Evolutionary conservation across 2,113 vertebrate species (phyloP), one percentile per base, ranked within the genome.

Genomic region (Uria lomvia): DNA sequence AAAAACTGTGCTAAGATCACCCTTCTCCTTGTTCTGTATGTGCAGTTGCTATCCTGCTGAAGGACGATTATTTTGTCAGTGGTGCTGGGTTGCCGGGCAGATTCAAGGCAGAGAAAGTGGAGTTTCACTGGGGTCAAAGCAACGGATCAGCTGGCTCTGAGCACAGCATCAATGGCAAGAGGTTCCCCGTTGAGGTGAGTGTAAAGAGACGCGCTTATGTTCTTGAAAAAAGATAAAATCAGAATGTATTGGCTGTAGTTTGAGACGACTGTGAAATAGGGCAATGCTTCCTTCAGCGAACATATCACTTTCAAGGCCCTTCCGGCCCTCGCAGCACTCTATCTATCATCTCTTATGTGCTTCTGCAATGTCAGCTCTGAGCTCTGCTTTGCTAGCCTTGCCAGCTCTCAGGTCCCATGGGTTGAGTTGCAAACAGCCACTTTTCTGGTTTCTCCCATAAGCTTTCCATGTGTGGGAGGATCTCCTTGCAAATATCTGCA

Each of bases 61-160:
- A 99, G 97, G 99, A 99, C 21, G 99, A 99, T 95, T 99, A 99
- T 97, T 99, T 99, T 92, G 98, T 99, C 96, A 98, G 98, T 6
- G 99, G 99, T 26, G 99, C 99, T 0, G 99, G 99, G 40, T 96
- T 99, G 71, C 99, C 99, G 0, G 99, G 99, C 72, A 98, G 99
- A 95, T 99, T 99, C 98, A 99, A 99, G 96, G 99, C 99, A 2
- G 99, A 99, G 97, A 99, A 99, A 98, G 99, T 99, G 85, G 99
- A 99, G 95, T 99, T 99, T 96, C 99, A 99, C 91, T 99, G 99
- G 99, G 99, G 99, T 78, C 99, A 99, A 52, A 99, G 98, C 98
- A 99, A 99, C 8, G 99, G 98, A 67, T 99, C 99, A 0, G 98
- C 98, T 0, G 99, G 99, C 81, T 99, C 99, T 3, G 99, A 99